Evolutionary conservation across 30 jellyfish, hydroid and myxozoan genomes (phyloP).

Genomic region (Mastigias papua): DNA sequence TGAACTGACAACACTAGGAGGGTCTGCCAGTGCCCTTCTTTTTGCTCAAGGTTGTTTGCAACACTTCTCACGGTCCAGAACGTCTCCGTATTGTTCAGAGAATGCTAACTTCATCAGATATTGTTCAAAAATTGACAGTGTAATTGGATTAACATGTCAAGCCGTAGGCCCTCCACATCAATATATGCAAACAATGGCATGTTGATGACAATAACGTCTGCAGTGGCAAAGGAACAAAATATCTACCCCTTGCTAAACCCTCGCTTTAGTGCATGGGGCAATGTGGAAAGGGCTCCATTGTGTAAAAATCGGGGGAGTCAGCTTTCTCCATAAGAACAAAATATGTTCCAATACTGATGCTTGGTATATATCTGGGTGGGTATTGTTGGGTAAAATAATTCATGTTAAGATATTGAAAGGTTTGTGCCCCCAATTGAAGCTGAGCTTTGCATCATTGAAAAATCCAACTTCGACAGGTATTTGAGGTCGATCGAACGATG

Average conservation of each 20-base stretch:
- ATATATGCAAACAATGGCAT: background rate
- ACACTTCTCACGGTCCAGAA: slow-evolving; percentile 42
- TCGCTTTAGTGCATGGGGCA: background rate
- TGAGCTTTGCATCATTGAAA: too few relatives aligned
- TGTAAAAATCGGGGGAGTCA: too few relatives aligned
- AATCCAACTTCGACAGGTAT: too few relatives aligned
- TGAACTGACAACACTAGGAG: background rate
- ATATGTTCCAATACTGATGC: too few relatives aligned
- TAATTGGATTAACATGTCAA: slow-evolving; percentile 47
- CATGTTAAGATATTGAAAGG: too few relatives aligned
- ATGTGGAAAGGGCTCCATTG: too few relatives aligned
- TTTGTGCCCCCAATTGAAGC: too few relatives aligned
- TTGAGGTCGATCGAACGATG: too few relatives aligned
- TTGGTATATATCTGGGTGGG: too few relatives aligned
- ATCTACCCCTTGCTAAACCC: background rate
- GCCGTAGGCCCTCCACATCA: slow-evolving; percentile 11
- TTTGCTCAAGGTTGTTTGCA: background rate
- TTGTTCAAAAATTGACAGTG: slow-evolving; percentile 43
- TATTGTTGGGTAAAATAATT: too few relatives aligned
- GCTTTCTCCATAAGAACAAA: too few relatives aligned
- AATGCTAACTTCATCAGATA: slow-evolving; percentile 34
- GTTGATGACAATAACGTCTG: slow-evolving; percentile 57
- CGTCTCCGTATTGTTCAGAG: slow-evolving; percentile 1
- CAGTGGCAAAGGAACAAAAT: background rate
- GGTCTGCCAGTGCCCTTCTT: background rate